These are phyloP conservation scores for Drosophila peninsularis DNA, from an alignment of 2,888 invertebrate genomes.

Conservation along the genomic window DNA sequence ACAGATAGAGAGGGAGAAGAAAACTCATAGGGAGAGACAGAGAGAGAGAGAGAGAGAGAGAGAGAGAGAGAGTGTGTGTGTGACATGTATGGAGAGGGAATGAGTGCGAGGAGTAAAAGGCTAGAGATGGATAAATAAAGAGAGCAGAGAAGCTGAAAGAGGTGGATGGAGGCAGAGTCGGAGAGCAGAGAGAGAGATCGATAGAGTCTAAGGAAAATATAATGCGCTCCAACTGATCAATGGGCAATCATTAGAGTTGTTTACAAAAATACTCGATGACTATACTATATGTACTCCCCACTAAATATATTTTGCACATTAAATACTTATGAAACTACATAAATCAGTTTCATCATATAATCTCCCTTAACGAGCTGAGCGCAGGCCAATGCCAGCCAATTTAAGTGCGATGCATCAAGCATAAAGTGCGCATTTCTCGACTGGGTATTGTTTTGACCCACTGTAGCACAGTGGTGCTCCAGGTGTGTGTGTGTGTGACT, in stretches of 20 bases:
- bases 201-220: background rate
- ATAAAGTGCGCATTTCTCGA: conserved; percentile 45
- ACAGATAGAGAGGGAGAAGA: background rate
- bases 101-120: no score
- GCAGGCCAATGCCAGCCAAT: background rate
- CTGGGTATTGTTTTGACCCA: conserved; percentile 31
- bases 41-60: background rate
- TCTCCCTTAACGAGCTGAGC: background rate
- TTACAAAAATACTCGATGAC: background rate
- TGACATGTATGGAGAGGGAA: no score
- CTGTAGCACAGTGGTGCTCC: conserved; percentile 18
- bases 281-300: background rate
- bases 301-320: no score
- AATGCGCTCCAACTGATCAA: background rate
- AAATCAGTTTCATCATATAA: conserved; percentile 1
- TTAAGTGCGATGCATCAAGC: conserved; percentile 9
- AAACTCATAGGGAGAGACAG: no score
- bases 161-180: background rate
- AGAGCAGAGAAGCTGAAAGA: background rate
- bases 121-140: background rate
- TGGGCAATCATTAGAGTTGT: background rate
- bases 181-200: background rate
- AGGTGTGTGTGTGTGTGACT: conserved; percentile 5
- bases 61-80: no score
- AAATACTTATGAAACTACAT: background rate